Evolutionary conservation across 2,797 vertebrate genomes (phyloP), one percentile per base, ranked within the genome.

Genomic region (Bovichtus diacanthus): DNA sequence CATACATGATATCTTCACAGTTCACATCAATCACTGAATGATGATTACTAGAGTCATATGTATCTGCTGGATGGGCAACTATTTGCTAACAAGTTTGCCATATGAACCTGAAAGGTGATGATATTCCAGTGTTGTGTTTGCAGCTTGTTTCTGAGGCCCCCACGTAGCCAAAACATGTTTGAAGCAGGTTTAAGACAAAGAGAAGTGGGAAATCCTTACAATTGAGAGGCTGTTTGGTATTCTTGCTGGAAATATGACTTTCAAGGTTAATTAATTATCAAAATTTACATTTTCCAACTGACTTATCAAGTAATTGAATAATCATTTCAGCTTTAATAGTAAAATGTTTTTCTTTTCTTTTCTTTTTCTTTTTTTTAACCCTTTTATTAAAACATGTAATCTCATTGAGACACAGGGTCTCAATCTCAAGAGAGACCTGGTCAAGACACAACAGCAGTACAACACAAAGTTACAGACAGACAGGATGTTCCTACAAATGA

Each of bases 121-220:
- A 18, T 25, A n/a, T 34, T 18, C 51, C 5, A 15, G 4, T 56
- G 34, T 43, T 50, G 41, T n/a, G 43, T 64, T 19, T n/a, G 6
- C 41, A 61, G 19, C 59, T 60, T 58, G 46, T 59, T 36, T 63
- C 13, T 58, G 46, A 49, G 73, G 27, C 39, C 63, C 1, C 29
- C 36, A 13, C 39, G 31, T 61, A 49, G 39, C 18, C 36, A 34
- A 15, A 47, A n/a, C n/a, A 47, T 19, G 10, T 8, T 23, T 47
- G 18, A 31, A 49, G 41, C 34, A 21, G 34, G 16, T 46, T 56
- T 38, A 44, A 36, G 9, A 47, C 51, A 16, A 19, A 29, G 11
- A 38, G 10, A 31, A 43, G 27, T 16, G 36, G 27, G 1, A 27
- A 34, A 58, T 13, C 16, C 9, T 46, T 38, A 31, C 19, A 10